Evolutionary conservation across 2,888 invertebrate genomes (phyloP), one percentile per base, ranked within the genome.

Genomic region (Tenthredo amoena): DNA sequence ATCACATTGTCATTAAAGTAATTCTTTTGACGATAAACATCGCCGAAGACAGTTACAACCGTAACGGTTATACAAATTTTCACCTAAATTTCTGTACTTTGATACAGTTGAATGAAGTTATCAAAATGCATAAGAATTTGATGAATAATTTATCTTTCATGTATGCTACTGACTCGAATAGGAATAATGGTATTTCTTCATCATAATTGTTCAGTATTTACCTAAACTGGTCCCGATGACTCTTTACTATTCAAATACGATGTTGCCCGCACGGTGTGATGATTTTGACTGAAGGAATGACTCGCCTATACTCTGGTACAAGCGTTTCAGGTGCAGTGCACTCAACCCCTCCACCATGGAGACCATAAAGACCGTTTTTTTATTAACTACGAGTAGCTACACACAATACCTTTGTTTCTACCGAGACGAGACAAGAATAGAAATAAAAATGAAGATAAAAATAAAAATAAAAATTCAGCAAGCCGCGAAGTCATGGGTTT

Each of bases 201-300:
- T 12, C 12, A 21, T 43, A 10, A 77, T 77, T 77, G n/a, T 50
- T 50, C 1, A 55, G 18, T 50, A 77, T 77, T 77, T 37, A 81
- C 81, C 81, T 62, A 47, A 65, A 62, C 31, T 81, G 81, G 43
- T 83, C 21, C 65, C 37, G 31, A 34, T 43, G 65, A 43, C 68
- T 62, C 68, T 68, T 58, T 47, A 40, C 31, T 83, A 71, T 21
- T 83, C n/a, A 43, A 47, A 18, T 71, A 43, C 85, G 88, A 87
- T 87, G 87, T 85, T 86, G 87, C 84, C 84, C 50, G 87, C 34
- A 58, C 87, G 86, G 85, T 85, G 87, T 85, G 85, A 84, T 86
- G 84, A 87, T 84, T 88, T 87, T 87, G 86, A 88, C 88, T 89
- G 88, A 86, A 87, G 87, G 84, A 84, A 83, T 58, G 82, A 77